Evolutionary conservation across 2,888 invertebrate genomes (phyloP), one percentile per base, ranked within the genome.

Genomic region (Platycnemis pennipes): DNA sequence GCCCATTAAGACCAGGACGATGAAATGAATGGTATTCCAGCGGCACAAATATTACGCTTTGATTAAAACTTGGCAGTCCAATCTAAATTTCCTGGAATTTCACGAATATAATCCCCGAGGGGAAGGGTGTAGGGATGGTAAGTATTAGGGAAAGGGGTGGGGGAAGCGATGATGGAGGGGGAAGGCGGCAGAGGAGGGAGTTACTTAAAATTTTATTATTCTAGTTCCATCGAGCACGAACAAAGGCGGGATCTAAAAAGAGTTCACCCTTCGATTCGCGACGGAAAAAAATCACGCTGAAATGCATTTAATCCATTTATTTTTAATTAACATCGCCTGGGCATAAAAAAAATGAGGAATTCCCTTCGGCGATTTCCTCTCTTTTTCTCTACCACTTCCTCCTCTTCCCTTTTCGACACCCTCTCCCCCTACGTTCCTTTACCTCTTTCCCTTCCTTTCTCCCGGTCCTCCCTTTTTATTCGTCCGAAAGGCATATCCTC

Each of bases 251-350:
- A 31, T 37, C 77, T 63, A 63, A 77, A 77, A 77, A 77, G 37
- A 19, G 13, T 13, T 26, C 77, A 77, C 31, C 77, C 77, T 77
- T 77, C 77, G 77, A 77, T 77, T 77, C 26, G 77, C 77, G 1
- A 37, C 16, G 77, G 77, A 77, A 77, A 77, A 77, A 91, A 91
- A 91, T 91, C 91, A 63, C 63, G 91, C 91, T 63, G 63, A 69
- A 69, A 91, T 69, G 42, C 63, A 69, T 91, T 91, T 91, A 91
- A 91, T 91, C 69, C 91, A 91, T 91, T 91, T 91, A 91, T 91
- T 91, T 91, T 91, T 91, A 44, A 91, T 91, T 91, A 91, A 91
- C 63, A 42, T 91, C 63, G 91, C 63, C 91, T 44, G 42, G 44
- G 56, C 31, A 77, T 77, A 77, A 44, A 69, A 91, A 87, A 87